Evolutionary conservation across 2,797 vertebrate species (phyloP).

Genomic region (Ceyx erithaca): DNA sequence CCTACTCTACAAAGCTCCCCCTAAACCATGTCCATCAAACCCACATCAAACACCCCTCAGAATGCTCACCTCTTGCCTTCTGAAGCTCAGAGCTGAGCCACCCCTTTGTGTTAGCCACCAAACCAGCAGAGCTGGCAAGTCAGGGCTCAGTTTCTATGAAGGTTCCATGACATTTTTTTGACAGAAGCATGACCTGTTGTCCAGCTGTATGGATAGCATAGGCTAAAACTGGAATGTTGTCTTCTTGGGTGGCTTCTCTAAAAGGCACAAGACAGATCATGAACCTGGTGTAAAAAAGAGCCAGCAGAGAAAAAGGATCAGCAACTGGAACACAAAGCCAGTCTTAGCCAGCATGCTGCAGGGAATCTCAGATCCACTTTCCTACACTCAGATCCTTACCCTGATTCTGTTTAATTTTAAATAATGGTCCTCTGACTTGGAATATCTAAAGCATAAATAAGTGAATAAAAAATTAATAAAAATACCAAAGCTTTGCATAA

Average conservation of each 20-base stretch:
- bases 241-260: background rate
- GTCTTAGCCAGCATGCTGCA: background rate
- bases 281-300: background rate
- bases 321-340: background rate
- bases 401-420: background rate
- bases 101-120: background rate
- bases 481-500: background rate
- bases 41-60: too few species aligned
- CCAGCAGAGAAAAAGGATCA: background rate
- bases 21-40: too few species aligned
- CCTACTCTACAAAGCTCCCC: too few species aligned
- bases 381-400: background rate
- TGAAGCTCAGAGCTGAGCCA: background rate
- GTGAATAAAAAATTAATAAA: background rate
- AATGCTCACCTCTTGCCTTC: background rate
- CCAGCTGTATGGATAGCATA: background rate
- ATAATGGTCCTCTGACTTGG: background rate
- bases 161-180: background rate
- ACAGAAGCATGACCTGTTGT: background rate
- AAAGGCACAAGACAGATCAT: fast-evolving
- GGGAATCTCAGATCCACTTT: background rate
- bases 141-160: background rate
- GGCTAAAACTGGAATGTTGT: background rate
- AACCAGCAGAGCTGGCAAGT: background rate
- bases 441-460: background rate